These are phyloP conservation scores for Pegoplata infirma DNA, from an alignment of 2,888 invertebrate species.

Conservation along the genomic window DNA sequence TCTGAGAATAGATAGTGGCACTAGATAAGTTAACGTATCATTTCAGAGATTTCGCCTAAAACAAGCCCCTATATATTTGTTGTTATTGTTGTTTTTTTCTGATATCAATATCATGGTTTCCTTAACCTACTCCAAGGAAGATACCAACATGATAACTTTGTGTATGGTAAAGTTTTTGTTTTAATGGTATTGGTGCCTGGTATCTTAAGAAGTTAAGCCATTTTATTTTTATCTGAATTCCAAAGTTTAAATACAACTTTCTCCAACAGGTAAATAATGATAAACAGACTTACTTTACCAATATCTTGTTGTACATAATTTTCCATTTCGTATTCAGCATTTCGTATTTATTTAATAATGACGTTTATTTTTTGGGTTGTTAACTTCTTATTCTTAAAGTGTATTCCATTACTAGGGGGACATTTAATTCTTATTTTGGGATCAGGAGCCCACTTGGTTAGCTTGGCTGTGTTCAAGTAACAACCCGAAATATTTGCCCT, in stretches of 20 bases:
- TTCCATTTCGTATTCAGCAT: background rate
- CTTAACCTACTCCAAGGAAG: slow-evolving; percentile 69
- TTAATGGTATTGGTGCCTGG: slow-evolving; percentile 12
- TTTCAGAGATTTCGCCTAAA: slow-evolving; percentile 75
- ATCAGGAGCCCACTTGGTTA: too few relatives aligned
- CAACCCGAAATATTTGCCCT: too few relatives aligned
- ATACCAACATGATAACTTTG: slow-evolving; percentile 33
- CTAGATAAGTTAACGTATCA: slow-evolving; percentile 79
- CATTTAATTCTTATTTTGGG: too few relatives aligned
- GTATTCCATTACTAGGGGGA: background rate
- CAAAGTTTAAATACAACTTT: slow-evolving; percentile 26
- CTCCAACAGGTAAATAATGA: slow-evolving; percentile 22
- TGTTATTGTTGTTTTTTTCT: slow-evolving; percentile 9
- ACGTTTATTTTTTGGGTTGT: slow-evolving; percentile 19
- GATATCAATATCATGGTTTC: slow-evolving; percentile 58
- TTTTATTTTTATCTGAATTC: slow-evolving; percentile 55
- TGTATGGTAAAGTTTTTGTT: slow-evolving; percentile 14
- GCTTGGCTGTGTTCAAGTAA: too few relatives aligned
- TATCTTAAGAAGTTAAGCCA: slow-evolving; percentile 54
- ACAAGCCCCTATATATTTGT: slow-evolving; percentile 48
- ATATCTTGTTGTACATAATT: slow-evolving; percentile 13
- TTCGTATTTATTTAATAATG: slow-evolving; percentile 41
- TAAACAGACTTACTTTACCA: slow-evolving; percentile 39
- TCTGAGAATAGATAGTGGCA: slow-evolving; percentile 79
- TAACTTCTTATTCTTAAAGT: background rate